Conservation (phyloP, 2,113 vertebrate genomes). For the Cottus gobio region DNA sequence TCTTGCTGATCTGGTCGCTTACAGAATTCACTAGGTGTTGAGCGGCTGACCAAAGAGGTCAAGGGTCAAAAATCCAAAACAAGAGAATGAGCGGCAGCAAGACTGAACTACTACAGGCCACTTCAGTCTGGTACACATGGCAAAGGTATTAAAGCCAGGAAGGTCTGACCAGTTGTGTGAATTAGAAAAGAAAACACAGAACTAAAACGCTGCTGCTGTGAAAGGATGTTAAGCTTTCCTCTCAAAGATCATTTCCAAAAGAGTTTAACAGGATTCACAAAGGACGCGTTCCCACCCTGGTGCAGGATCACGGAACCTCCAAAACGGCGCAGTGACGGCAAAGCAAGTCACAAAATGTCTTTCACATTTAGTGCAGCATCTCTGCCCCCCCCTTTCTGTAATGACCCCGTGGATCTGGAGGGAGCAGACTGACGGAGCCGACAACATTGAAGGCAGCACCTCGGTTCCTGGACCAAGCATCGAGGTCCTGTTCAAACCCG, state of each 20-base stretch:
- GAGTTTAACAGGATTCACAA: not conserved
- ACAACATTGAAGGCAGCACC: not conserved
- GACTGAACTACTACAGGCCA: constrained; percentile 22
- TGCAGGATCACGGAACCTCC: constrained; percentile 24
- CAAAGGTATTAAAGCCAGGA: constrained; percentile 4
- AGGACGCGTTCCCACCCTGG: constrained; percentile 33
- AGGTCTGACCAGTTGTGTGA: not conserved
- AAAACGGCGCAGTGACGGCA: not conserved
- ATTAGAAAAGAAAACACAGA: constrained; percentile 16
- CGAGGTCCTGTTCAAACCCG: not conserved
- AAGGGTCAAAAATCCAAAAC: constrained; percentile 38
- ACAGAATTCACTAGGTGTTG: constrained; percentile 76
- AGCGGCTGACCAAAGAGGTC: constrained; percentile 29
- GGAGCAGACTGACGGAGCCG: not conserved
- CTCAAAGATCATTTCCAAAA: not conserved
- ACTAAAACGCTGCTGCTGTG: not conserved
- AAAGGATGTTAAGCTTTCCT: not conserved
- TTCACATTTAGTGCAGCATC: constrained; percentile 20
- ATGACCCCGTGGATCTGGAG: not conserved
- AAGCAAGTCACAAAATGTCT: not conserved
- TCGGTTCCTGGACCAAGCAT: constrained; percentile 7
- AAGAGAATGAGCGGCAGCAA: constrained; percentile 8
- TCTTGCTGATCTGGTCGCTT: constrained; percentile 75
- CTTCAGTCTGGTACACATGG: constrained; percentile 23
- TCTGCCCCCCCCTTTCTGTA: not conserved